Percentiles rank a stretch among this genome's conserved stretches.
phyloP scores from a whole-genome alignment of 2,888 invertebrate genomes.

The Melanotus villosus region DNA sequence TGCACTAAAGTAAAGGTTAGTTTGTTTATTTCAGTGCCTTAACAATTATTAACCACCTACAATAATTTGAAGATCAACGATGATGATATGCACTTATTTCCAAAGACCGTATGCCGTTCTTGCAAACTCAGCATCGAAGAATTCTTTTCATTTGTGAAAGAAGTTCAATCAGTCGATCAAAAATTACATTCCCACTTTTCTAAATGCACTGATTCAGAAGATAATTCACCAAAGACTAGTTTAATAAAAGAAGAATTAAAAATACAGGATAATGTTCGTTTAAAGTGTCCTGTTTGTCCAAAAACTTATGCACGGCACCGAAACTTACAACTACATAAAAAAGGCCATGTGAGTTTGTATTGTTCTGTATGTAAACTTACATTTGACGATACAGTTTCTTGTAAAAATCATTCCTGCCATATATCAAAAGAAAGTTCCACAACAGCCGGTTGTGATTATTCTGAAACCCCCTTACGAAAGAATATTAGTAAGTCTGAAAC shows the following conservation, averaged over 20 bases:
- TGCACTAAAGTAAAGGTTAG: conserved; percentile 52
- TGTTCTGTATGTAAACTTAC: conserved; percentile 5
- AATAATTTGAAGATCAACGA: conserved; percentile 47
- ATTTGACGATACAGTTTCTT: background rate
- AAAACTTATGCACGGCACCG: conserved; percentile 22
- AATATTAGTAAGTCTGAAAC: background rate
- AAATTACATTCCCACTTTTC: conserved; percentile 39
- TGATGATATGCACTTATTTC: conserved; percentile 48
- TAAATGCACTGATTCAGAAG: background rate
- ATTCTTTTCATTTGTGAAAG: conserved; percentile 50
- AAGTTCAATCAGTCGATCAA: conserved; percentile 50
- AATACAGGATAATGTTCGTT: background rate
- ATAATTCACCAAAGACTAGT: background rate
- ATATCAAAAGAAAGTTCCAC: background rate
- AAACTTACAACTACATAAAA: conserved; percentile 27
- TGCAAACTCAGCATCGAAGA: conserved; percentile 53
- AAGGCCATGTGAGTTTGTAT: conserved; percentile 13
- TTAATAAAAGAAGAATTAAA: conserved; percentile 2
- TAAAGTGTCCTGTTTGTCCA: conserved; percentile 31
- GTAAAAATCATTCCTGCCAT: background rate
- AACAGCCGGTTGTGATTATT: background rate
- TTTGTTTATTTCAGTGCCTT: background rate
- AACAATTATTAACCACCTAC: background rate
- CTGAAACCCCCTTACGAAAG: too few relatives aligned
- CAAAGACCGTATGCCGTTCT: conserved; percentile 50